These are phyloP conservation scores for Callochromis pleurospilus DNA, from an alignment of 2,113 vertebrate species.

Conservation along the genomic window DNA sequence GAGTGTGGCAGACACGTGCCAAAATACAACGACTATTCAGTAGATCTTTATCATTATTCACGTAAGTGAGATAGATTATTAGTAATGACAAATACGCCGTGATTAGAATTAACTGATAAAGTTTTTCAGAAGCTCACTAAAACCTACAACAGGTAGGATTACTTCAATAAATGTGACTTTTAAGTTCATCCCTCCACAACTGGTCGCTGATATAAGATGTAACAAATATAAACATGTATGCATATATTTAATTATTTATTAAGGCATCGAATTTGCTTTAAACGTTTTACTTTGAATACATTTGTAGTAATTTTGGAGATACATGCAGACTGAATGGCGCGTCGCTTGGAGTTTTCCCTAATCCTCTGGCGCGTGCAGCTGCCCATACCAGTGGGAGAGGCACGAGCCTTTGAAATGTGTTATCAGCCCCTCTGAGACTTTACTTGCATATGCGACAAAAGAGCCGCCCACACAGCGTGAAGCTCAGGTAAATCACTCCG, in stretches of 20 bases:
- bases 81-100: background rate
- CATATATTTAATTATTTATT: background rate
- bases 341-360: background rate
- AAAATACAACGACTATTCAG: background rate
- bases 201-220: accelerated
- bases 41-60: background rate
- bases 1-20: background rate
- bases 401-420: constrained; percentile 3
- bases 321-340: background rate
- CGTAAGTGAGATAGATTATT: background rate
- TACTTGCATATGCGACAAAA: background rate
- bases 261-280: background rate
- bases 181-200: background rate
- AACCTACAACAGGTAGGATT: background rate
- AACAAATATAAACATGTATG: background rate
- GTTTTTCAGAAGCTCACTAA: background rate
- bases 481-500: background rate
- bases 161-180: background rate
- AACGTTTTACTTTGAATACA: background rate
- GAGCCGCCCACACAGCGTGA: constrained; percentile 17
- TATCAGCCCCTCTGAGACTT: background rate
- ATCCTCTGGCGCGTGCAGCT: background rate
- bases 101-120: background rate
- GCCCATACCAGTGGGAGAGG: background rate
- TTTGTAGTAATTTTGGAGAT: background rate